These are phyloP conservation scores for Chrysina gloriosa DNA, from an alignment of 2,888 invertebrate genomes.

Conservation along the genomic window DNA sequence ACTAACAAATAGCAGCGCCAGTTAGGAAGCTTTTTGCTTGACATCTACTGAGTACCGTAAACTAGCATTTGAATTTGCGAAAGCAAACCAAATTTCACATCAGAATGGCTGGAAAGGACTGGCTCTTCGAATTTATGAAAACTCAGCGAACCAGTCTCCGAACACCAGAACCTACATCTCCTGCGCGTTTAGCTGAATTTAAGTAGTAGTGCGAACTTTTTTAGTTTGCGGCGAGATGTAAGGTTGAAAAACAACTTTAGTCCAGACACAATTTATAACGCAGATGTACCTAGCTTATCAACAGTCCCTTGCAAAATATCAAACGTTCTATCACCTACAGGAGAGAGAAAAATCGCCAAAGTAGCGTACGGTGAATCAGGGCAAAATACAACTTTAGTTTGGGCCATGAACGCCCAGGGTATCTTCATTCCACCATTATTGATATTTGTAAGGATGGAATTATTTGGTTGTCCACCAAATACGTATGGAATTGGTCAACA, in stretches of 20 bases:
- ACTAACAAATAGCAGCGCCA: not conserved
- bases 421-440: not conserved
- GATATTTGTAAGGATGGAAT: not conserved
- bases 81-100: not conserved
- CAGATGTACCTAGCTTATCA: too few relatives aligned
- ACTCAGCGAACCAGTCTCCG: not conserved
- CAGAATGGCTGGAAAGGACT: not conserved
- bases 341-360: not conserved
- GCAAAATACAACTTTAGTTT: not conserved
- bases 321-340: not conserved
- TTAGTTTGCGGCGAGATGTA: not conserved
- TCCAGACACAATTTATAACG: too few relatives aligned
- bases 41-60: not conserved
- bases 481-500: not conserved
- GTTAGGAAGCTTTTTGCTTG: not conserved
- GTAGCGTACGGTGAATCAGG: not conserved
- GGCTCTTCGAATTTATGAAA: not conserved
- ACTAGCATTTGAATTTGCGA: not conserved
- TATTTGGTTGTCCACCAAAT: not conserved
- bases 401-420: not conserved
- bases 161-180: not conserved
- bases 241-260: too few relatives aligned
- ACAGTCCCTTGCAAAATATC: not conserved
- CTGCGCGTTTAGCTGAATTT: too few relatives aligned
- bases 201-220: too few relatives aligned